Evolutionary conservation across 2,888 invertebrate genomes (phyloP), one percentile per base, ranked within the genome.

Genomic region (Dasysyrphus tricinctus): DNA sequence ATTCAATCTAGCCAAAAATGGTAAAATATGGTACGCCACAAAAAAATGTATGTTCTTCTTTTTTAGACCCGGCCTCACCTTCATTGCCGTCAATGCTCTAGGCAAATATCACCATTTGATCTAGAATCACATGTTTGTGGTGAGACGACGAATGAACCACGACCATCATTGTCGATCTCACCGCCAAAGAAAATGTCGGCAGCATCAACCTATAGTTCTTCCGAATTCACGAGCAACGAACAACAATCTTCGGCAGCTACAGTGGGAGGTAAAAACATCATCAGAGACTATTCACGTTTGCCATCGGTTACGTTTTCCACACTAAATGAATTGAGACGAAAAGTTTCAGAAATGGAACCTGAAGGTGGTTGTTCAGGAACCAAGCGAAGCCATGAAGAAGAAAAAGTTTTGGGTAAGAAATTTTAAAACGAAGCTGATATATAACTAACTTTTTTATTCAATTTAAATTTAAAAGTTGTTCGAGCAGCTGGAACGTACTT

Each of bases 401-500:
- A 91, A 1, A 89, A 90, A 72, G 88, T 90, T 24, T 89, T 89
- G 72, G 89, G 88, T 89, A 88, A 79, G 79, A 57, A 29, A n/a
- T 59, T 3, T 5, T 1, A 16, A 14, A 11, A 11, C 24, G 5
- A 16, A 14, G 0, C 12, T 2, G 24, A 7, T 12, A 12, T 6
- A 0, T 11, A 42, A 49, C 6, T 51, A 4, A 2, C 12, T 47
- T 19, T 57, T 19, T 29, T 12, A 34, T 34, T 29, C 7, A 54
- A 29, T 32, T 47, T 12, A 44, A 37, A 47, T 8, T 44, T 59
- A 11, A 92, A n/a, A 92, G 92, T 92, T 57, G 91, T 92, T 49
- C 91, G 93, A 14, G 91, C 92, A 7, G 90, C 92, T 11, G 92
- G 92, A 12, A 92, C 93, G 14, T 92, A 90, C 76, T 92, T 91